Conservation (phyloP, 2,797 vertebrate genomes). For the Xenentodon cancila region DNA sequence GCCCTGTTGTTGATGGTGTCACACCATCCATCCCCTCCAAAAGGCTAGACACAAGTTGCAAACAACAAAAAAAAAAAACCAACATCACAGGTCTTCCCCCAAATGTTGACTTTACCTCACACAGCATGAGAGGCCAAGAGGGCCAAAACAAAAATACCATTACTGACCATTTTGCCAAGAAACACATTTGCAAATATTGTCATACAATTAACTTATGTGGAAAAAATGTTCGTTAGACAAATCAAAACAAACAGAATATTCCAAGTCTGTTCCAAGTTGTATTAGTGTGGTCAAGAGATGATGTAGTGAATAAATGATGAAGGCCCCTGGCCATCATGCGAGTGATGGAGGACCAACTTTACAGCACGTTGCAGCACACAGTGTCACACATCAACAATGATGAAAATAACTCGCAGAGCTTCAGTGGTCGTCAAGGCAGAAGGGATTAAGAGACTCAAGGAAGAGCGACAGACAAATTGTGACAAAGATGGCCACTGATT, state of each 20-base stretch:
- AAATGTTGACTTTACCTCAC: slow-evolving; percentile 25
- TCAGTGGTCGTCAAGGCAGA: too few relatives aligned
- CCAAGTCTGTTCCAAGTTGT: slow-evolving; percentile 12
- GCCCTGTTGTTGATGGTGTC: slow-evolving; percentile 98
- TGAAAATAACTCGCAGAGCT: too few relatives aligned
- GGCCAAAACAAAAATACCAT: slow-evolving; percentile 3
- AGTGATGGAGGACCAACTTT: too few relatives aligned
- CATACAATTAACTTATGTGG: slow-evolving; percentile 30
- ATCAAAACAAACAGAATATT: slow-evolving; percentile 34
- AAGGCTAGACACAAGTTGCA: slow-evolving; percentile 83
- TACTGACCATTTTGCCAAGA: slow-evolving; percentile 33
- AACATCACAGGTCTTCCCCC: slow-evolving; percentile 1
- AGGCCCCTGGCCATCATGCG: background rate
- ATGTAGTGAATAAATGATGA: slow-evolving; percentile 10
- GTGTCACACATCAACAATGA: too few relatives aligned
- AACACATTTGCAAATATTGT: slow-evolving; percentile 31
- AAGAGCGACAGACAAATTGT: too few relatives aligned
- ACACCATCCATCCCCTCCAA: slow-evolving; percentile 96
- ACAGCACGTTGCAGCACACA: too few relatives aligned
- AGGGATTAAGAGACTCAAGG: too few relatives aligned
- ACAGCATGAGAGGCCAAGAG: slow-evolving; percentile 4
- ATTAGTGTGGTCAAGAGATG: slow-evolving; percentile 6
- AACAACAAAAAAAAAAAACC: slow-evolving; percentile 43
- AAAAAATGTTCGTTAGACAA: slow-evolving; percentile 24
- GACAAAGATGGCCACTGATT: too few relatives aligned